phyloP scores from a whole-genome alignment of 2,797 vertebrate genomes.

The Myotis daubentonii region DNA sequence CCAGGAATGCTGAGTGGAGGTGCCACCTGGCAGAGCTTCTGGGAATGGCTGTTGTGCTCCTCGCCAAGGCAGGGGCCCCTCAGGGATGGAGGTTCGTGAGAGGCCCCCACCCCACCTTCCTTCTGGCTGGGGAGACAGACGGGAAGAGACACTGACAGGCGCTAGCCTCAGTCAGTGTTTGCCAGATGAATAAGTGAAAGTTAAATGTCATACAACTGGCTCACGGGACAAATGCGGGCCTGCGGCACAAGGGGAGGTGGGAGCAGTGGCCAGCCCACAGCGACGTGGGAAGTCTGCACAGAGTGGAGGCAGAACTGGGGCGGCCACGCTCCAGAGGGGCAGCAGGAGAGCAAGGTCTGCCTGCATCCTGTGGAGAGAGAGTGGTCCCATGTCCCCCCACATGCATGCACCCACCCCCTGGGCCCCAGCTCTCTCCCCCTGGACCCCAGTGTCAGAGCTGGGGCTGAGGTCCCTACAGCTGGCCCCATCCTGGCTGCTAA shows the following conservation, averaged over 20 bases:
- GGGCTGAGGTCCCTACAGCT: not conserved
- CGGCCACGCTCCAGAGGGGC: not conserved
- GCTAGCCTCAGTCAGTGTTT: not conserved
- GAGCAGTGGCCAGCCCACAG: not conserved
- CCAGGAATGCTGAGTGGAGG: not conserved
- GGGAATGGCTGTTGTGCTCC: not conserved
- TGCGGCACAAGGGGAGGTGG: not conserved
- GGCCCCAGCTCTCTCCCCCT: not conserved
- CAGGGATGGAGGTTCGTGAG: not conserved
- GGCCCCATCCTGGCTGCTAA: not conserved
- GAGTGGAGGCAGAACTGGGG: not conserved
- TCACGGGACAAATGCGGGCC: not conserved
- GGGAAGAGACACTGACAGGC: not conserved
- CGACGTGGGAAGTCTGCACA: not conserved
- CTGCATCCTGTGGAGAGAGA: not conserved
- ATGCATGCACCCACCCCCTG: not conserved
- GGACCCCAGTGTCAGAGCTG: not conserved
- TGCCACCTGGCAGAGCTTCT: not conserved
- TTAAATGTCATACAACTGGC: not conserved
- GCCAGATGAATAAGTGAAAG: not conserved
- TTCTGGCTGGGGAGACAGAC: not conserved
- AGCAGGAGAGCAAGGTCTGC: not conserved
- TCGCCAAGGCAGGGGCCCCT: not conserved
- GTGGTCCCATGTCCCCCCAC: not conserved
- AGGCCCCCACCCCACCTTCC: not conserved